Conservation (phyloP, 2,888 invertebrate species). For the Hedya salicella region DNA sequence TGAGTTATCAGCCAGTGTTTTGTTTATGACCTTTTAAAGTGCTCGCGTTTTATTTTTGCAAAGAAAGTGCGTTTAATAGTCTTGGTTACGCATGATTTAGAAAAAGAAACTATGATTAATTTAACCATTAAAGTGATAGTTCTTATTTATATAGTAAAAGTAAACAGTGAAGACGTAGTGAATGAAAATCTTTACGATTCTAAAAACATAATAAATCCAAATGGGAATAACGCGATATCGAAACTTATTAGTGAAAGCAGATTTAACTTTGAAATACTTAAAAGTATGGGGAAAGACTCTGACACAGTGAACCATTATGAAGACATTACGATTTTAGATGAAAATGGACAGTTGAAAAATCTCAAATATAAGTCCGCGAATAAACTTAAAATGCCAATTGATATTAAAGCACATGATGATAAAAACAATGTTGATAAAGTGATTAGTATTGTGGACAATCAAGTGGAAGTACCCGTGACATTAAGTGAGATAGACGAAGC, state of each 20-base stretch:
- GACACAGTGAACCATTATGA: slow-evolving; percentile 69
- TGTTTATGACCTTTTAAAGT: not conserved
- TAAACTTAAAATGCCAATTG: slow-evolving; percentile 48
- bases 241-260: slow-evolving; percentile 62
- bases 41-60: not conserved
- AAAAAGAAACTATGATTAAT: slow-evolving; percentile 31
- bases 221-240: slow-evolving; percentile 52
- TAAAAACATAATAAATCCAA: slow-evolving; percentile 60
- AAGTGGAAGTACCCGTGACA: slow-evolving; percentile 46
- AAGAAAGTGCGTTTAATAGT: slow-evolving; percentile 26
- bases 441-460: slow-evolving; percentile 42
- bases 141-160: not conserved
- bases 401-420: slow-evolving; percentile 49
- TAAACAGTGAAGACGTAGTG: slow-evolving; percentile 53
- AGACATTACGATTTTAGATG: slow-evolving; percentile 72
- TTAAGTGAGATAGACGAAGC: slow-evolving; percentile 46
- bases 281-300: slow-evolving; percentile 55
- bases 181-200: slow-evolving; percentile 60
- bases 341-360: slow-evolving; percentile 68
- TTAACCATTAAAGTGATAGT: slow-evolving; percentile 1
- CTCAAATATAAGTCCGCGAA: slow-evolving; percentile 69
- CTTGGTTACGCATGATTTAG: slow-evolving; percentile 24
- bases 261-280: slow-evolving; percentile 60
- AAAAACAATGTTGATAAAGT: slow-evolving; percentile 49
- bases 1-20: not conserved